Conservation (phyloP, 2,888 invertebrate species). For the Dermolepida albohirtum region DNA sequence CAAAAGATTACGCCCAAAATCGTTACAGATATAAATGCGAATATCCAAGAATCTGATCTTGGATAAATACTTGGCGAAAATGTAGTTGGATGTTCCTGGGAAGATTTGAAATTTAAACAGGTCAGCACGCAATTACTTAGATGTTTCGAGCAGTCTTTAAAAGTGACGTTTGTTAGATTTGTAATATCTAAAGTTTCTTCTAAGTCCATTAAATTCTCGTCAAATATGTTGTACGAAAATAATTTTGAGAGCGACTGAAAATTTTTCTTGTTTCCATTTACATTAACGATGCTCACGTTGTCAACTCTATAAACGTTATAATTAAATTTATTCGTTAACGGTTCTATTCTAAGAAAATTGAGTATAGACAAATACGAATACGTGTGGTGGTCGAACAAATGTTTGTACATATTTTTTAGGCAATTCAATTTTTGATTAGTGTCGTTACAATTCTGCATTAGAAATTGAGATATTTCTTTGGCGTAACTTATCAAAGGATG, state of each 20-base stretch:
- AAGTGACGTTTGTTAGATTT: conserved; percentile 38
- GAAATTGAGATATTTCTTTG: conserved; percentile 51
- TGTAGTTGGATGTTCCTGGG: conserved; percentile 44
- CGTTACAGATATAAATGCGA: conserved; percentile 74
- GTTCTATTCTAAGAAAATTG: conserved; percentile 57
- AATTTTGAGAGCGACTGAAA: conserved; percentile 54
- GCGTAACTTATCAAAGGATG: conserved; percentile 57
- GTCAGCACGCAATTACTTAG: conserved; percentile 47
- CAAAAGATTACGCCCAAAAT: conserved; percentile 74
- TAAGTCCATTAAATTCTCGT: conserved; percentile 55
- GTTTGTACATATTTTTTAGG: conserved; percentile 49
- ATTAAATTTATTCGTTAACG: conserved; percentile 56
- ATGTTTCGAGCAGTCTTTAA: conserved; percentile 45
- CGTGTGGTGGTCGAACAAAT: conserved; percentile 7
- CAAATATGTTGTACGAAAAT: conserved; percentile 58
- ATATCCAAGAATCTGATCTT: conserved; percentile 69
- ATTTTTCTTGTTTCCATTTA: conserved; percentile 44
- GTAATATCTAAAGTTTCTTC: conserved; percentile 45
- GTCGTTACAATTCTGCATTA: conserved; percentile 57
- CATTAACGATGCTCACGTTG: conserved; percentile 36
- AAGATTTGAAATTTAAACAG: conserved; percentile 51
- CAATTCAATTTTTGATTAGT: conserved; percentile 57
- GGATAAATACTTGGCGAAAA: conserved; percentile 49
- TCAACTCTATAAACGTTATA: conserved; percentile 58
- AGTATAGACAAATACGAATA: conserved; percentile 3